Evolutionary conservation across 2,888 invertebrate species (phyloP).

Genomic region (Sylvicola cinctus): DNA sequence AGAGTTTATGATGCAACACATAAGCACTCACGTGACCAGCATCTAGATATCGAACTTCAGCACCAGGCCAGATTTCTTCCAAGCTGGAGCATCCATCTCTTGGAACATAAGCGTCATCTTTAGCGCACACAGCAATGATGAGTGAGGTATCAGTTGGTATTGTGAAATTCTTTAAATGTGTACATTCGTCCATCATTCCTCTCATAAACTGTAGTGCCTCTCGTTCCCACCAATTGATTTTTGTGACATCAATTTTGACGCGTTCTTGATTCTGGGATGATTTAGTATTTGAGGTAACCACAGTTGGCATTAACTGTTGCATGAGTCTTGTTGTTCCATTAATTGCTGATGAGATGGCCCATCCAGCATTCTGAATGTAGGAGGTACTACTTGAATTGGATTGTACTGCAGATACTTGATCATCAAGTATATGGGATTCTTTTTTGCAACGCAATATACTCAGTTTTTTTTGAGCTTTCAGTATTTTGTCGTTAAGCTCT

Average conservation of each 20-base stretch:
- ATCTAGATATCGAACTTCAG: conserved; percentile 69
- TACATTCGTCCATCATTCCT: conserved; percentile 97
- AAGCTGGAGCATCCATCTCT: conserved; percentile 61
- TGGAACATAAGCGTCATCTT: conserved; percentile 79
- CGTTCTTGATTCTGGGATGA: too few relatives aligned
- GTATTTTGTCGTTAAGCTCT: conserved; percentile 25
- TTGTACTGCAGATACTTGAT: background rate
- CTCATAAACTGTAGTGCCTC: conserved; percentile 87
- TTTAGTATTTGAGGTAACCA: conserved; percentile 31
- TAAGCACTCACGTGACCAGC: conserved; percentile 82
- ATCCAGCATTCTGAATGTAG: background rate
- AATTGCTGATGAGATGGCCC: conserved; percentile 4
- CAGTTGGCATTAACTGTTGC: conserved; percentile 17
- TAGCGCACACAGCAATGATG: conserved; percentile 79
- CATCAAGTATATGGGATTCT: conserved; percentile 3
- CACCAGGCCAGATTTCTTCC: conserved; percentile 84
- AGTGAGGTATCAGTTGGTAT: conserved; percentile 70
- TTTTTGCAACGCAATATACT: conserved; percentile 1
- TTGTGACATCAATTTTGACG: conserved; percentile 33
- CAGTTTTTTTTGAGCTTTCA: conserved; percentile 6
- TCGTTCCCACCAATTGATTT: conserved; percentile 48
- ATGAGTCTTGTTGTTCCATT: conserved; percentile 18
- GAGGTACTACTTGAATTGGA: background rate
- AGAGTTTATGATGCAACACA: conserved; percentile 64
- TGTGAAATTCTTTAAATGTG: conserved; percentile 85